Evolutionary conservation across 2,797 vertebrate species (phyloP).

Genomic region (Chromis chromis): DNA sequence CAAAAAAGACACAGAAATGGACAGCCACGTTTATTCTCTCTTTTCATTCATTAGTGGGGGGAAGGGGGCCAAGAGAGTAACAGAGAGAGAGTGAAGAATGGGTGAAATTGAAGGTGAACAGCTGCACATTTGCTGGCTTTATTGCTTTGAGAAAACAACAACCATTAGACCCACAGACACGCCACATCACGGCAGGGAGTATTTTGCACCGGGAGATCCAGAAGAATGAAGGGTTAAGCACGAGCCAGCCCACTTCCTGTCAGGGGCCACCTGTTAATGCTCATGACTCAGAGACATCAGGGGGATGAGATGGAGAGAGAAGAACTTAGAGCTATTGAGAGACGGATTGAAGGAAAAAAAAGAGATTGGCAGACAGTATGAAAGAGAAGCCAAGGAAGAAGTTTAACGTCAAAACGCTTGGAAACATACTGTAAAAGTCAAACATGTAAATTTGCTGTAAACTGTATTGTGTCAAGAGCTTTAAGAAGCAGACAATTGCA

Average conservation of each 20-base stretch:
- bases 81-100: not conserved
- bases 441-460: slow-evolving; percentile 37
- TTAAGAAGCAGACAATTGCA: slow-evolving; percentile 67
- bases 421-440: slow-evolving; percentile 48
- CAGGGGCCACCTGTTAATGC: slow-evolving; percentile 69
- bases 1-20: not conserved
- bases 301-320: slow-evolving; percentile 23
- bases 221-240: slow-evolving; percentile 49
- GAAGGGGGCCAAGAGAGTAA: not conserved
- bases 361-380: not conserved
- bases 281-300: slow-evolving; percentile 60
- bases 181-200: slow-evolving; percentile 31
- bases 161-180: slow-evolving; percentile 21
- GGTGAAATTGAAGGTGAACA: slow-evolving; percentile 23
- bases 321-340: not conserved
- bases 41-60: not conserved
- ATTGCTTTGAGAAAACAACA: slow-evolving; percentile 33
- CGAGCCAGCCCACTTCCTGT: slow-evolving; percentile 59
- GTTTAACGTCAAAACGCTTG: slow-evolving; percentile 18
- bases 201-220: slow-evolving; percentile 28
- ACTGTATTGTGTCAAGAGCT: slow-evolving; percentile 43
- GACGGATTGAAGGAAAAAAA: not conserved
- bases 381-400: not conserved
- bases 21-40: not conserved
- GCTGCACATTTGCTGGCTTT: slow-evolving; percentile 33